phyloP scores from a whole-genome alignment of 30 jellyfish, hydroid and myxozoan genomes.

The Catostylus mosaicus region DNA sequence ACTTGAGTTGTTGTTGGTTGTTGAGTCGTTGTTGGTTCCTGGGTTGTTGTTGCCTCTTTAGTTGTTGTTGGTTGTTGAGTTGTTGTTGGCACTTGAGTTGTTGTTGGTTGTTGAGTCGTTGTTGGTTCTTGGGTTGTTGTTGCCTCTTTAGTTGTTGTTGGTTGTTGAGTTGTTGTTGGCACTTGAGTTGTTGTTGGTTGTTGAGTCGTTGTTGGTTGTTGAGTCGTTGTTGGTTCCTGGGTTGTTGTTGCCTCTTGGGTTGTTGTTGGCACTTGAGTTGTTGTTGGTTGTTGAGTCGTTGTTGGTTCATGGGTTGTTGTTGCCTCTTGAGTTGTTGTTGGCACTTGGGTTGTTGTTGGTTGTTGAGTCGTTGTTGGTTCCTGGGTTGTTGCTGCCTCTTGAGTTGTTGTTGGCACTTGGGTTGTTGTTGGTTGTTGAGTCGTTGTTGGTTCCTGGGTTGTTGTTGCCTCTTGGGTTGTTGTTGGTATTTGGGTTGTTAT shows the following conservation, averaged over 20 bases:
- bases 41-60: neutral
- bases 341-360: neutral
- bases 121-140: neutral
- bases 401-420: neutral
- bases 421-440: too few species aligned
- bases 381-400: neutral
- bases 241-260: neutral
- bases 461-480: neutral
- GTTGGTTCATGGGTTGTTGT: neutral
- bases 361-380: neutral
- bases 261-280: neutral
- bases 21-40: neutral
- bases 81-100: neutral
- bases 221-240: neutral
- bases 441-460: neutral
- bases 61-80: too few species aligned
- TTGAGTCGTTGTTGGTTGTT: neutral
- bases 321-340: neutral
- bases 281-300: neutral
- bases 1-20: neutral
- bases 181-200: neutral
- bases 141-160: neutral
- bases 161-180: neutral
- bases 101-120: neutral
- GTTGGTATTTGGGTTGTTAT: neutral